Conservation (phyloP, 1,140 invertebrate genomes). For the Aphaenogaster floridana region DNA sequence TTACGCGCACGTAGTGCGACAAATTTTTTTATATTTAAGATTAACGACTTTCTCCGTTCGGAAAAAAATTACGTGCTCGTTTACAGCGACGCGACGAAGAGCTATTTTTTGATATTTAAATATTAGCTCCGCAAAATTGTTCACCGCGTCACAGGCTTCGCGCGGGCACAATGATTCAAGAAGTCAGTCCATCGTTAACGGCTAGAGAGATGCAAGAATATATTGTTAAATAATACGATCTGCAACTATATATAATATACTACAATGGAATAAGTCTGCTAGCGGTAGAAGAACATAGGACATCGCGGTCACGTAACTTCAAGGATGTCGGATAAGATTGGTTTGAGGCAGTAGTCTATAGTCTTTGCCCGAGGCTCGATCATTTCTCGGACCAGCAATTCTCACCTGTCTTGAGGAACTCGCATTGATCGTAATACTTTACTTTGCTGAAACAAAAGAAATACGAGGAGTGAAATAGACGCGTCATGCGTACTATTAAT, state of each 20-base stretch:
- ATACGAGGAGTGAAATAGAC: background rate
- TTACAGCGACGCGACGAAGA: conserved; percentile 34
- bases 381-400: conserved; percentile 75
- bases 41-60: conserved; percentile 35
- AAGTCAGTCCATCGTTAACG: conserved; percentile 65
- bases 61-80: conserved; percentile 24
- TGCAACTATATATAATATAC: conserved; percentile 68
- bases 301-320: conserved; percentile 74
- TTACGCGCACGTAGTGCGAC: conserved; percentile 34
- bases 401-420: conserved; percentile 90
- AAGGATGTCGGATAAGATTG: conserved; percentile 69
- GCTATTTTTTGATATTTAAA: conserved; percentile 31
- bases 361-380: conserved; percentile 73
- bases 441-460: conserved; percentile 89
- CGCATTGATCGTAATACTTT: conserved; percentile 90
- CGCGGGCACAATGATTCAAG: conserved; percentile 60
- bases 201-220: conserved; percentile 75
- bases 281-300: conserved; percentile 72
- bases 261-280: conserved; percentile 73
- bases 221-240: conserved; percentile 76
- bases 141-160: conserved; percentile 47
- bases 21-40: conserved; percentile 31
- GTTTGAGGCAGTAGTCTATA: conserved; percentile 75
- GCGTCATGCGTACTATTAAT: background rate
- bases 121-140: conserved; percentile 60